Evolutionary conservation across 2,888 invertebrate genomes (phyloP).

Genomic region (Zelleria hepariella): DNA sequence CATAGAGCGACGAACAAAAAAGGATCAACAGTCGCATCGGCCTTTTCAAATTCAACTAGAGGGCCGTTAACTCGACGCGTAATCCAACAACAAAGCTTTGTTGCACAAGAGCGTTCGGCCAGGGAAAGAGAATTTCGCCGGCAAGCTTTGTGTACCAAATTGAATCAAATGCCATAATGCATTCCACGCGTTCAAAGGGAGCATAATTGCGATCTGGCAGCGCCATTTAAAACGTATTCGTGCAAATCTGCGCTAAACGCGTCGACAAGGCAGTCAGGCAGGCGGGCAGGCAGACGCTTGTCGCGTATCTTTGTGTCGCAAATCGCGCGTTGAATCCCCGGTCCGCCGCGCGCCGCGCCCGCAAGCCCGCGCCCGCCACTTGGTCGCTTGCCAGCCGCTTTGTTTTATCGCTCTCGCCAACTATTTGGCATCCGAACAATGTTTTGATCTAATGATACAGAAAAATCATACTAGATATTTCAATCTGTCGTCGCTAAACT

Average conservation of each 20-base stretch:
- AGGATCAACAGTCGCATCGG: background rate
- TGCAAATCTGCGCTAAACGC: constrained; percentile 54
- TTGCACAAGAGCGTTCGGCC: constrained; percentile 49
- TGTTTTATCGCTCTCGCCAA: constrained; percentile 61
- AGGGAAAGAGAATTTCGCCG: constrained; percentile 60
- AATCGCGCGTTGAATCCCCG: constrained; percentile 57
- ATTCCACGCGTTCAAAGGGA: constrained; percentile 64
- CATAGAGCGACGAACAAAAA: background rate
- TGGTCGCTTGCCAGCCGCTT: constrained; percentile 64
- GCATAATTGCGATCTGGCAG: constrained; percentile 64
- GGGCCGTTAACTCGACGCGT: constrained; percentile 28
- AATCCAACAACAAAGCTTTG: constrained; percentile 48
- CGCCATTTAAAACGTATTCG: constrained; percentile 65
- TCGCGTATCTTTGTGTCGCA: constrained; percentile 27
- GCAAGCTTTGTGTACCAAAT: constrained; percentile 59
- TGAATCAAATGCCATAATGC: constrained; percentile 65
- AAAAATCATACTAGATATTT: constrained; percentile 52
- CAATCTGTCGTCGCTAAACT: constrained; percentile 41
- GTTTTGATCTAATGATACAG: constrained; percentile 63
- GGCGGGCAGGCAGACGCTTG: too few relatives aligned
- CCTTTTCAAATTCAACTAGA: constrained; percentile 8
- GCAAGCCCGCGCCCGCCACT: constrained; percentile 39
- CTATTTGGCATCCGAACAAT: constrained; percentile 66
- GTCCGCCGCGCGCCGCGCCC: constrained; percentile 41
- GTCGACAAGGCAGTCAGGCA: constrained; percentile 5